Conservation (phyloP, 2,113 vertebrate species). For the Cromileptes altivelis region DNA sequence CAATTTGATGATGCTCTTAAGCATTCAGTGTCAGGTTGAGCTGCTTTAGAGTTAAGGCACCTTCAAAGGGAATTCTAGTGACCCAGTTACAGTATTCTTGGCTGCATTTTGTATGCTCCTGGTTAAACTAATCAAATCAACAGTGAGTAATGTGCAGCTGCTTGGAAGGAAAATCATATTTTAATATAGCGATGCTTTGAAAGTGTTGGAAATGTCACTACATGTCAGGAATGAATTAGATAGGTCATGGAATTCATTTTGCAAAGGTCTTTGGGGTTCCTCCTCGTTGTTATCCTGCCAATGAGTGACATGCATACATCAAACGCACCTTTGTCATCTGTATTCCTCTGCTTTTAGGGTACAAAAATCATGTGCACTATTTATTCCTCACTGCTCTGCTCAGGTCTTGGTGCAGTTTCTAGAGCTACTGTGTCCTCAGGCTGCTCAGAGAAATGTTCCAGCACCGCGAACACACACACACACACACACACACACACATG, state of each 20-base stretch:
- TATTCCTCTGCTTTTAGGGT: background rate
- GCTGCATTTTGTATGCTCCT: background rate
- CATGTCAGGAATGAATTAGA: constrained; percentile 16
- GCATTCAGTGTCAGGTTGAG: background rate
- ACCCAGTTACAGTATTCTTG: constrained; percentile 20
- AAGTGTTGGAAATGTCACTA: constrained; percentile 8
- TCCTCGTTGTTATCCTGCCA: background rate
- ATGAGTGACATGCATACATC: background rate
- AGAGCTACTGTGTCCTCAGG: constrained; percentile 49
- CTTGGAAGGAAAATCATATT: constrained; percentile 18
- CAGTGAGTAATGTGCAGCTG: constrained; percentile 35
- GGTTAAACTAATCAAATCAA: constrained; percentile 35
- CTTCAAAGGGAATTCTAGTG: constrained; percentile 27
- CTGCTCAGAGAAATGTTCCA: constrained; percentile 41
- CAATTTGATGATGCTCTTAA: background rate
- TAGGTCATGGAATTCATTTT: constrained; percentile 18
- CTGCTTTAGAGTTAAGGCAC: constrained; percentile 1
- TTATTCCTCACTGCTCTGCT: constrained; percentile 10
- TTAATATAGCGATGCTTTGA: background rate
- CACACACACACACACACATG: background rate
- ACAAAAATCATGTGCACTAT: too few species aligned
- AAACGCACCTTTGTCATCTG: constrained; percentile 14
- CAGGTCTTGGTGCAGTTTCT: constrained; percentile 51
- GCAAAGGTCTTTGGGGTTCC: constrained; percentile 6
- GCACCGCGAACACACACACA: background rate